Evolutionary conservation across 2,113 vertebrate species (phyloP).

Genomic region (Hydrolagus affinis): DNA sequence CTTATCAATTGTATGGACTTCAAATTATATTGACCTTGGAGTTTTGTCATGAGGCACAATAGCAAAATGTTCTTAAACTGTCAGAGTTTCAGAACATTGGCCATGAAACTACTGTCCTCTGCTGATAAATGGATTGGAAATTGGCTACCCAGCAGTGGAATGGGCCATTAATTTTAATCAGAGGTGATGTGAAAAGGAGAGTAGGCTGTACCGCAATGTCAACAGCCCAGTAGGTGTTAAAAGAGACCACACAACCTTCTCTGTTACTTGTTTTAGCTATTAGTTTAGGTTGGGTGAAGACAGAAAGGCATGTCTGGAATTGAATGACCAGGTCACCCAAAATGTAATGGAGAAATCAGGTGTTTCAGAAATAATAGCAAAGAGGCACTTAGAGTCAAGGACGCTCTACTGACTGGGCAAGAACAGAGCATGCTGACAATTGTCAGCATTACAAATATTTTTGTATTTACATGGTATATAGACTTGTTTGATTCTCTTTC

Average conservation of each 20-base stretch:
- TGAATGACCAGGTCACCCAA: slow-evolving; percentile 92
- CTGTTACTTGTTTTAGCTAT: slow-evolving; percentile 70
- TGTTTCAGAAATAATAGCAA: slow-evolving; percentile 74
- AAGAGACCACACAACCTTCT: slow-evolving; percentile 58
- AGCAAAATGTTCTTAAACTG: slow-evolving; percentile 70
- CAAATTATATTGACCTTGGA: slow-evolving; percentile 67
- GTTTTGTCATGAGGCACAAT: slow-evolving; percentile 46
- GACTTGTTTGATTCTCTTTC: background rate
- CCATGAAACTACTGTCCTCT: slow-evolving; percentile 66
- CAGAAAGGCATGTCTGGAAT: slow-evolving; percentile 84
- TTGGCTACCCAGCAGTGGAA: slow-evolving; percentile 79
- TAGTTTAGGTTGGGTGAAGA: slow-evolving; percentile 95
- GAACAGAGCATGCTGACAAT: slow-evolving; percentile 22
- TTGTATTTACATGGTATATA: background rate
- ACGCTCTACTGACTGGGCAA: slow-evolving; percentile 41
- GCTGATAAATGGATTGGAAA: slow-evolving; percentile 94
- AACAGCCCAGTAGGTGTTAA: slow-evolving; percentile 78
- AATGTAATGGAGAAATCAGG: slow-evolving; percentile 89
- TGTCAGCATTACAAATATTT: slow-evolving; percentile 8
- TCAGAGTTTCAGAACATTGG: slow-evolving; percentile 64
- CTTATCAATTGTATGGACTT: slow-evolving; percentile 64
- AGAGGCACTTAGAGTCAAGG: slow-evolving; percentile 78
- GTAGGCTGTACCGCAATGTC: slow-evolving; percentile 79
- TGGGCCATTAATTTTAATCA: slow-evolving; percentile 98
- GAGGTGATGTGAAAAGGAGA: slow-evolving; percentile 83